Conservation (phyloP, 2,888 invertebrate genomes). For the Nymphalis polychloros region DNA sequence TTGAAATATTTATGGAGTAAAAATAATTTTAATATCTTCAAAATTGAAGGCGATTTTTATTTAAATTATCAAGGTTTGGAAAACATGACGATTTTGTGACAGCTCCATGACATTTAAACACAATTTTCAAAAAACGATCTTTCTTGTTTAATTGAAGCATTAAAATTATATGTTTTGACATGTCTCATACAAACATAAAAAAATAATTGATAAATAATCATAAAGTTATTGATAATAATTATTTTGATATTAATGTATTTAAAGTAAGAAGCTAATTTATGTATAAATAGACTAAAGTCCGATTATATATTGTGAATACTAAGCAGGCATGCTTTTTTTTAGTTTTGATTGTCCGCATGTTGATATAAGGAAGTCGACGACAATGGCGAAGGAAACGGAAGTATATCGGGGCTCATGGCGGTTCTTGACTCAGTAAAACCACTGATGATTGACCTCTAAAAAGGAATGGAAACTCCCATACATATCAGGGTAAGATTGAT, state of each 20-base stretch:
- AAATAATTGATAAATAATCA: background rate
- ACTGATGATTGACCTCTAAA: constrained; percentile 54
- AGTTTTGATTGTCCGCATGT: constrained; percentile 23
- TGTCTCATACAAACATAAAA: background rate
- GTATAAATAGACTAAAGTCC: constrained; percentile 13
- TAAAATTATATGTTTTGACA: no score
- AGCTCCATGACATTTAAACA: no score
- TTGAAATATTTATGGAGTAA: constrained; percentile 7
- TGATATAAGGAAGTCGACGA: constrained; percentile 57
- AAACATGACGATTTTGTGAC: background rate
- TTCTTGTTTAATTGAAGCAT: no score
- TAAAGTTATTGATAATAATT: background rate
- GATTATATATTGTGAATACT: constrained; percentile 25
- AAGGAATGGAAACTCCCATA: constrained; percentile 18
- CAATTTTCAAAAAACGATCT: no score
- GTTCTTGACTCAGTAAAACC: constrained; percentile 45
- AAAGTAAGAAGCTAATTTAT: background rate
- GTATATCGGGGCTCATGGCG: constrained; percentile 51
- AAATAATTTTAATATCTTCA: background rate
- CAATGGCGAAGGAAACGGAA: constrained; percentile 59
- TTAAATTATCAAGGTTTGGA: background rate
- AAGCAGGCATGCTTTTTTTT: constrained; percentile 29
- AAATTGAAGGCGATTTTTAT: background rate
- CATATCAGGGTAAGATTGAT: background rate
- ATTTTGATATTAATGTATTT: background rate